Conservation (phyloP, 23 tunicate genomes). For the Pegea sp. region DNA sequence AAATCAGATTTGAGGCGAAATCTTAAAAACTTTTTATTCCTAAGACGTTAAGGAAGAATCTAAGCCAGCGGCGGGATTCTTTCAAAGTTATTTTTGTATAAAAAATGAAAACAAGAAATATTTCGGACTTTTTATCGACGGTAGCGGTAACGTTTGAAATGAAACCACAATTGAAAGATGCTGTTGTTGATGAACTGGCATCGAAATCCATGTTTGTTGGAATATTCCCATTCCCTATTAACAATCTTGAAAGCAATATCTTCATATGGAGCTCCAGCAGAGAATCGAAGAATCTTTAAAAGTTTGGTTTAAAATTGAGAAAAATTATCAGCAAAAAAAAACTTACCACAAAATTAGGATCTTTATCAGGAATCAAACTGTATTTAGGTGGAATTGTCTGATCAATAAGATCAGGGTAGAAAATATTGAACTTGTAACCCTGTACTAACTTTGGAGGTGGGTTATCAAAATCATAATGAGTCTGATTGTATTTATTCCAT, state of each 20-base stretch:
- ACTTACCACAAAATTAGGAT: constrained; percentile 59
- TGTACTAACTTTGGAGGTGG: constrained; percentile 99
- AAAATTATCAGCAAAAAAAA: too few relatives aligned
- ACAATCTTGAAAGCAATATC: constrained; percentile 97
- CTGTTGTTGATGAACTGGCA: constrained; percentile 89
- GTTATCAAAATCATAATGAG: constrained; percentile 97
- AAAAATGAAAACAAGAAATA: too few relatives aligned
- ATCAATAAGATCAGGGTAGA: constrained; percentile 87
- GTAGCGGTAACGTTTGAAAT: constrained; percentile 89
- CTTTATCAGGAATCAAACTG: constrained; percentile 51
- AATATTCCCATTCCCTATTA: constrained; percentile 93
- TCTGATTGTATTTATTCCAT: constrained; percentile 99
- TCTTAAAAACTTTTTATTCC: too few relatives aligned
- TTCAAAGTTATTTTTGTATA: too few relatives aligned
- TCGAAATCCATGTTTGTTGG: constrained; percentile 92
- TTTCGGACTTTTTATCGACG: constrained; percentile 71
- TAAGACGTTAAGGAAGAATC: too few relatives aligned
- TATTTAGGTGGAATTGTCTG: constrained; percentile 68
- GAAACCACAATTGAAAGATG: constrained; percentile 97
- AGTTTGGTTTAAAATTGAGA: neutral
- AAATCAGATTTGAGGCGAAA: too few relatives aligned
- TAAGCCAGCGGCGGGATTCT: too few relatives aligned
- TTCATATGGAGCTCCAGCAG: constrained; percentile 93
- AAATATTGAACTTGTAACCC: constrained; percentile 98
- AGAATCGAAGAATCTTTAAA: constrained; percentile 8